Percentiles rank a stretch among this genome's conserved stretches.
These are phyloP conservation scores for Siniperca undulata DNA, from an alignment of 2,797 vertebrate species.

Conservation along the genomic window DNA sequence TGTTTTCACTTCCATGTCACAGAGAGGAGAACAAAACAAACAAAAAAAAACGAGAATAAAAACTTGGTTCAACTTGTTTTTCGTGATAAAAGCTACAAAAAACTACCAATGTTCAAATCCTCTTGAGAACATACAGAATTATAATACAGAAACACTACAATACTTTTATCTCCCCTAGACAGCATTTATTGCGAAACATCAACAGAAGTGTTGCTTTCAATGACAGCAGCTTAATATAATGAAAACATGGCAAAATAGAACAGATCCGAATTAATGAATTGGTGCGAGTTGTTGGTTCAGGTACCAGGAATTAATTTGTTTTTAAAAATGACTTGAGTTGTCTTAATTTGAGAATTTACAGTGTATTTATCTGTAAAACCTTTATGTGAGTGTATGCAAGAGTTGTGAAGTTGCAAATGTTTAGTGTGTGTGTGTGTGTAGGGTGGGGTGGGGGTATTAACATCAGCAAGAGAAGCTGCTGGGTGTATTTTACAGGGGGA, in stretches of 20 bases:
- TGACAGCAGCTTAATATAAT: background rate
- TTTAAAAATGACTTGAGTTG: background rate
- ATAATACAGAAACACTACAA: constrained; percentile 65
- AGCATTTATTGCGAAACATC: constrained; percentile 3
- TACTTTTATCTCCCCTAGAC: background rate
- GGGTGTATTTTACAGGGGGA: constrained; percentile 28
- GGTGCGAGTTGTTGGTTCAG: background rate
- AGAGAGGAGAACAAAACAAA: constrained; percentile 42
- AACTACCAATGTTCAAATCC: constrained; percentile 58
- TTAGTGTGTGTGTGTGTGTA: background rate
- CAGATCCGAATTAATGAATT: background rate
- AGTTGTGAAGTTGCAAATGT: background rate
- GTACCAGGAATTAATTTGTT: background rate
- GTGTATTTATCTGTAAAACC: background rate
- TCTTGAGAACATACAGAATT: constrained; percentile 71
- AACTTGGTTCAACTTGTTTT: constrained; percentile 56
- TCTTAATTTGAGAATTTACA: background rate
- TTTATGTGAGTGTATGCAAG: background rate
- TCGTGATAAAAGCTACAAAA: constrained; percentile 66
- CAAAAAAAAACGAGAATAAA: constrained; percentile 38
- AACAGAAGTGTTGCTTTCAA: background rate
- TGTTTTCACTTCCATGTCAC: constrained; percentile 52
- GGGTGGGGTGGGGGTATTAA: background rate
- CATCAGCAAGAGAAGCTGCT: background rate
- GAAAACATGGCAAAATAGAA: background rate